Evolutionary conservation across 37 sponge, comb jelly and placozoan species (phyloP), one percentile per base, ranked within the genome.

Genomic region (Cliona cf. orientalis): DNA sequence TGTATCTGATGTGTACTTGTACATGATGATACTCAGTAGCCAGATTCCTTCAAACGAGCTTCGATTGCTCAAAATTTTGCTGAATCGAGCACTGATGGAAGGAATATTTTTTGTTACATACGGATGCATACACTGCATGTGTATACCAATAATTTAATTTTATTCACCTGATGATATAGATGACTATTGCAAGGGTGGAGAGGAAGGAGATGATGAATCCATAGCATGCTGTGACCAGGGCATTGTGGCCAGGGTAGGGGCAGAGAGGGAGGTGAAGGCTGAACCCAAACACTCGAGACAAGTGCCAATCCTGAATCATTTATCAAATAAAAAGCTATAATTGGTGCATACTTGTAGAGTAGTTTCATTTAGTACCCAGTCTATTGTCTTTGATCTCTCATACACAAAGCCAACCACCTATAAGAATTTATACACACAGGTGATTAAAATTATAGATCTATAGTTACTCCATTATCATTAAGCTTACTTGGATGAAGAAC

Each of bases 371-470:
- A 21, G 53, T 80, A 12, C 45, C 62, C 40, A 72, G 38, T 61
- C 63, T 25, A n/a, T 63, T 38, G n/a, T n/a, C n/a, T n/a, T n/a
- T n/a, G n/a, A n/a, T n/a, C 45, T 19, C 3, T 71, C 41, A 36
- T 85, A 85, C 28, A 85, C 79, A 45, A 85, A 58, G 32, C 86
- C 79, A 60, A 85, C 76, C 1, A 85, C 79, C 86, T 85, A 46
- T 21, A 9, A 61, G n/a, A n/a, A n/a, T n/a, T n/a, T n/a, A n/a
- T 62, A 7, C 3, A 36, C 64, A 67, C 25, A 36, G 68, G 4
- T 67, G 5, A 37, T 3, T 19, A 25, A 32, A 32, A 40, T 67
- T 29, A 67, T 11, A 31, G 33, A 9, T 36, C 39, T 2, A 35
- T 4, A 11, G 14, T n/a, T n/a, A n/a, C n/a, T n/a, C n/a, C n/a